Evolutionary conservation across 2,113 vertebrate genomes (phyloP).

Genomic region (Cephalopterus ornatus): DNA sequence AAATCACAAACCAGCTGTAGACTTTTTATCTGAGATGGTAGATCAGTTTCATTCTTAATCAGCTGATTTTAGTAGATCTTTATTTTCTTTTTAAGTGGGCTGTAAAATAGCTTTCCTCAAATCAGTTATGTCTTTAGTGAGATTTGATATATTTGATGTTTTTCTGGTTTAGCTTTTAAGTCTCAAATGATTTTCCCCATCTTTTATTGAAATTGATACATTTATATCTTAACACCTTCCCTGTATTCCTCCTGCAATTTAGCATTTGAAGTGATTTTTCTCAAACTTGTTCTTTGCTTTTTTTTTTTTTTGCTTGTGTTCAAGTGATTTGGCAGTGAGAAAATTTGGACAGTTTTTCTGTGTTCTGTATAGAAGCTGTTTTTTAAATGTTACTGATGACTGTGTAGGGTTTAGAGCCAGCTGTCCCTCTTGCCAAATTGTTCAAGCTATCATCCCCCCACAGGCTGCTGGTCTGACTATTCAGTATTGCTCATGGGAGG

Average conservation of each 20-base stretch:
- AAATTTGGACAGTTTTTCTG: background rate
- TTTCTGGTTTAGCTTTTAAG: background rate
- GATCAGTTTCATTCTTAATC: background rate
- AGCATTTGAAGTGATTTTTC: background rate
- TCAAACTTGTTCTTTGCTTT: background rate
- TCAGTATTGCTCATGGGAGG: background rate
- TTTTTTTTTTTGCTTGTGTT: background rate
- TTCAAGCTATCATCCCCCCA: background rate
- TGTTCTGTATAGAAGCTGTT: background rate
- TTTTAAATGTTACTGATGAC: constrained; percentile 39
- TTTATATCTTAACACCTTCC: background rate
- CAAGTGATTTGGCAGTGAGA: constrained; percentile 1
- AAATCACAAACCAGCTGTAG: background rate
- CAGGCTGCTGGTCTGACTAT: background rate
- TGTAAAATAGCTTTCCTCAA: background rate
- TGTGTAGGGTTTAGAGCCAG: constrained; percentile 2
- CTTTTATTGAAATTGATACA: background rate
- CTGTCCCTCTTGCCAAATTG: background rate
- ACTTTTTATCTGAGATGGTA: background rate
- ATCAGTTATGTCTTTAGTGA: background rate
- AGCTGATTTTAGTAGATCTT: background rate
- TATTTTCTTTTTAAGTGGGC: background rate
- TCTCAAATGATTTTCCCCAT: background rate
- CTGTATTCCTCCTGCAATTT: background rate
- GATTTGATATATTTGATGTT: background rate